Evolutionary conservation across 2,888 invertebrate genomes (phyloP).

Genomic region (Griposia aprilina): DNA sequence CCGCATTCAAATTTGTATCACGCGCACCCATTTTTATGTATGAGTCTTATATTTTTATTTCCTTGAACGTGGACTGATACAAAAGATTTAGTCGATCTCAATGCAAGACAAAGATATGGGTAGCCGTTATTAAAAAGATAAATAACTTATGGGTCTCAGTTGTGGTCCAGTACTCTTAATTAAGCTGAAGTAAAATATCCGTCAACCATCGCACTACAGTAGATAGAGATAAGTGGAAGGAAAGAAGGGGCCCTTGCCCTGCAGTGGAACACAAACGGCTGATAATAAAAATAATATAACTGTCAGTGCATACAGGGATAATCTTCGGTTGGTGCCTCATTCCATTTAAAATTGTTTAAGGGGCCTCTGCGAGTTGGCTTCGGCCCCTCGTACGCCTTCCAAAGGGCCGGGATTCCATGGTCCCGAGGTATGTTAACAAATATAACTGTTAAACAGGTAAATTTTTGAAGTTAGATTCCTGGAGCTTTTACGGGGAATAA

Average conservation of each 20-base stretch:
- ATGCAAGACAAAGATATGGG: slow-evolving; percentile 30
- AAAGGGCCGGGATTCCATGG: too few species aligned
- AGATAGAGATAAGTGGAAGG: neutral
- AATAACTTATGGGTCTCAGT: neutral
- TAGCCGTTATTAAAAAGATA: slow-evolving; percentile 1
- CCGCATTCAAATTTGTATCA: slow-evolving; percentile 64
- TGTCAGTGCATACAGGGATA: too few species aligned
- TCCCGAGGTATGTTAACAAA: too few species aligned
- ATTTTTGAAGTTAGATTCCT: neutral
- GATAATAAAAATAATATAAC: neutral
- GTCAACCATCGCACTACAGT: too few species aligned
- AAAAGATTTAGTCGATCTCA: slow-evolving; percentile 38
- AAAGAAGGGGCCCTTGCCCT: neutral
- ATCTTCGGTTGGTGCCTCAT: too few species aligned
- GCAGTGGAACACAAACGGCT: neutral
- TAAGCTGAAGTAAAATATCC: too few species aligned
- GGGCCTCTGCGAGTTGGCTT: too few species aligned
- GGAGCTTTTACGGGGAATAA: neutral
- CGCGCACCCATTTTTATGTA: slow-evolving; percentile 60
- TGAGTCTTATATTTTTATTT: slow-evolving; percentile 53
- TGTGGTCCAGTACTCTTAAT: too few species aligned
- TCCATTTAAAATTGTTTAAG: too few species aligned
- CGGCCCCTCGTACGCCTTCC: too few species aligned
- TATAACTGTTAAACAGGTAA: neutral
- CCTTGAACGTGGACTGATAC: slow-evolving; percentile 66